Evolutionary conservation across 2,113 vertebrate species (phyloP).

Genomic region (Tonatia bakeri): DNA sequence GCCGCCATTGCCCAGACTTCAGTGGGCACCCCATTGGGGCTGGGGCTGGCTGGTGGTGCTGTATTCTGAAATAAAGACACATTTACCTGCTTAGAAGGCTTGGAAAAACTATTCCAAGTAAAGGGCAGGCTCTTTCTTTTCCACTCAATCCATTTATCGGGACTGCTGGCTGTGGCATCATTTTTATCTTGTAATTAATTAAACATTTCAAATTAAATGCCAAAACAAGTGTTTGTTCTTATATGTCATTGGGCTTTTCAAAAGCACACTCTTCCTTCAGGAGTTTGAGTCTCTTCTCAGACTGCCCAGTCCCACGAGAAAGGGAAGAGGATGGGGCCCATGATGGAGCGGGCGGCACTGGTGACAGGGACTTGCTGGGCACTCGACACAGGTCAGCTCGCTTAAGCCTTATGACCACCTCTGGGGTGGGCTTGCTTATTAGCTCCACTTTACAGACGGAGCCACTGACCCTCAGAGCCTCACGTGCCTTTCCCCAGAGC

Average conservation of each 20-base stretch:
- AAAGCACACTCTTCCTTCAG: not conserved
- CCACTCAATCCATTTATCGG: not conserved
- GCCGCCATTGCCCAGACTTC: not conserved
- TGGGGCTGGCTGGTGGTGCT: not conserved
- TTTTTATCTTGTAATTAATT: conserved; percentile 40
- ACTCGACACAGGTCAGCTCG: not conserved
- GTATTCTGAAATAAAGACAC: conserved; percentile 24
- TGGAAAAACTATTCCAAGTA: not conserved
- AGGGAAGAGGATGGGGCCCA: no score
- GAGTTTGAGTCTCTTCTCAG: not conserved
- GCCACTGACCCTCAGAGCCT: not conserved
- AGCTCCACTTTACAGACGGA: not conserved
- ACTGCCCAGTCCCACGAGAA: not conserved
- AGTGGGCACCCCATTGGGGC: not conserved
- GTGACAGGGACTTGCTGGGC: not conserved
- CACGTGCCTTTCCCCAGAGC: not conserved
- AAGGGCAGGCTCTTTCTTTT: not conserved
- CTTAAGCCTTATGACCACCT: not conserved
- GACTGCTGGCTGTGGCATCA: not conserved
- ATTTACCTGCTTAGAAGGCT: not conserved
- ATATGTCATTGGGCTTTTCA: not conserved
- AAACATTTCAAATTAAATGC: conserved; percentile 30
- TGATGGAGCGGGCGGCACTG: not conserved
- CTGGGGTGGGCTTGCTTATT: not conserved
- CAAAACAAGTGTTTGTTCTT: conserved; percentile 7